Evolutionary conservation across 53 echinoderm and acorn worm species (phyloP).

Genomic region (Antedon mediterranea): DNA sequence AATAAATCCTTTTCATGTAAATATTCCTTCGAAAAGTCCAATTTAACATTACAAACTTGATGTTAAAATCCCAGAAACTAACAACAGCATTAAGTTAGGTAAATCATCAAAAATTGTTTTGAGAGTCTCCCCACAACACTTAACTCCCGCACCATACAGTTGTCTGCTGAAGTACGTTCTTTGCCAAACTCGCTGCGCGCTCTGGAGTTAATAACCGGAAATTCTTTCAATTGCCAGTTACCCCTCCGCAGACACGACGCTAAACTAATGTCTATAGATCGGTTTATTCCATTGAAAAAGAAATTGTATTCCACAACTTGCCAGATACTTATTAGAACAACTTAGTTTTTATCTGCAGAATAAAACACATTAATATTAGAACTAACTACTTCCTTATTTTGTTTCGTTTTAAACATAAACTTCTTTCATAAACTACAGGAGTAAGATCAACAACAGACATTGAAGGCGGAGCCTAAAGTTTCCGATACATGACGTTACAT

Average conservation of each 20-base stretch:
- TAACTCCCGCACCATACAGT: no score
- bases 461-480: neutral
- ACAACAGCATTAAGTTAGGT: neutral
- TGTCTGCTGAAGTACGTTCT: neutral
- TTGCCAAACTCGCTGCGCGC: neutral
- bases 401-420: neutral
- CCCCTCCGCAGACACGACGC: neutral
- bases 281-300: neutral
- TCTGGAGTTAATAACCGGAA: neutral
- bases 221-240: neutral
- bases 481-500: neutral
- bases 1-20: neutral
- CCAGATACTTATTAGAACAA: neutral
- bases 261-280: neutral
- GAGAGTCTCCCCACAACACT: neutral
- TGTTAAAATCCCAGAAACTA: neutral
- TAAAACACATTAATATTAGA: neutral
- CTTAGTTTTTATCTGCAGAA: neutral
- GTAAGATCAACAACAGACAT: neutral
- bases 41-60: neutral
- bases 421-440: neutral
- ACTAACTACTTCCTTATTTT: neutral
- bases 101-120: neutral
- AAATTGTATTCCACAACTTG: neutral
- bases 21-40: neutral